phyloP scores from a whole-genome alignment of 2,888 invertebrate genomes.

The Aproaerema taeniolella region DNA sequence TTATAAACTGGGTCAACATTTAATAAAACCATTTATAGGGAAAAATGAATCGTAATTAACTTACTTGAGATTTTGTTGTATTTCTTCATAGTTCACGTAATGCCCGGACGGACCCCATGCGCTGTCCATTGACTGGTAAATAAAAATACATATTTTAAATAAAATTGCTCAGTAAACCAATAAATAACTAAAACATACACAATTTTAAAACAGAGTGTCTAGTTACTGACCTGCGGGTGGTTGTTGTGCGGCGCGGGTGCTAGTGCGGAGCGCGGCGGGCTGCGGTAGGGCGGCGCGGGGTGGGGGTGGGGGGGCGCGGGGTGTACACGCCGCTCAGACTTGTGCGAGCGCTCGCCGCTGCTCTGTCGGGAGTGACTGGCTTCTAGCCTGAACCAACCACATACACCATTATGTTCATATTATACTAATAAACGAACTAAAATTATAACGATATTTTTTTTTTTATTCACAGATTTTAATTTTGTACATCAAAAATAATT shows the following conservation, averaged over 20 bases:
- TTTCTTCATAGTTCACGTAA: slow-evolving; percentile 91
- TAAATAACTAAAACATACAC: too few relatives aligned
- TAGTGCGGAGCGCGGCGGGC: slow-evolving; percentile 44
- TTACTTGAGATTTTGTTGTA: slow-evolving; percentile 90
- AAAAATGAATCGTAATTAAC: too few relatives aligned
- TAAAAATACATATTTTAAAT: slow-evolving; percentile 6
- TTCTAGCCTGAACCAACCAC: slow-evolving; percentile 35
- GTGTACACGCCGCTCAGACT: slow-evolving; percentile 26
- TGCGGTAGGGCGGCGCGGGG: slow-evolving; percentile 45
- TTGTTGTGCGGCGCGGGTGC: slow-evolving; percentile 23
- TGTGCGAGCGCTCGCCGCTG: slow-evolving; percentile 29
- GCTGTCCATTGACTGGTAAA: slow-evolving; percentile 59
- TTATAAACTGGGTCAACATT: too few relatives aligned
- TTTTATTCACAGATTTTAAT: too few relatives aligned
- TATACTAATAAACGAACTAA: too few relatives aligned
- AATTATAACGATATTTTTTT: too few relatives aligned
- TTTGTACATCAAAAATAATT: too few relatives aligned
- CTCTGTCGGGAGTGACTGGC: slow-evolving; percentile 48
- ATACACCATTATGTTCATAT: too few relatives aligned
- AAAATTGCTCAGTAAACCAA: too few relatives aligned
- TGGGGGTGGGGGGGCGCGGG: slow-evolving; percentile 33
- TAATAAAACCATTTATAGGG: too few relatives aligned
- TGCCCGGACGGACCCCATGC: slow-evolving; percentile 78
- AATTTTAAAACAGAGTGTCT: too few relatives aligned
- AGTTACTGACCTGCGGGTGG: too few relatives aligned